Percentiles rank a stretch among this genome's conserved stretches.
Conservation (phyloP, 2,888 invertebrate genomes). For the Hirudinaria manillensis region DNA sequence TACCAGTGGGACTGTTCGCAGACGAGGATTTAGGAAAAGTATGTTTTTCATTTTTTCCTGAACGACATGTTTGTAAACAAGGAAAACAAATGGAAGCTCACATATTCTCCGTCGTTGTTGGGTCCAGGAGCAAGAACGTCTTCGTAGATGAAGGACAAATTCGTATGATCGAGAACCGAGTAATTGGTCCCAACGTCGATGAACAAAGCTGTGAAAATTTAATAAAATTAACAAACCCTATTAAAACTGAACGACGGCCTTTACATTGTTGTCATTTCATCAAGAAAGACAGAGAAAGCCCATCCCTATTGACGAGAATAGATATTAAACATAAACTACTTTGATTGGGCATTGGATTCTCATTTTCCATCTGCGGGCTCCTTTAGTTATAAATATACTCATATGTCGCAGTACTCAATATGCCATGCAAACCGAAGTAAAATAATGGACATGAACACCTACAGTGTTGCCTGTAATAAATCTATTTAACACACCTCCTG, state of each 20-base stretch:
- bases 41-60: too few relatives aligned
- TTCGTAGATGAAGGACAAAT: slow-evolving; percentile 54
- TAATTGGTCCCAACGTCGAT: slow-evolving; percentile 54
- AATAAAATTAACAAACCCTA: background rate
- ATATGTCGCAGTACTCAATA: too few relatives aligned
- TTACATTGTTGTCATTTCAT: background rate
- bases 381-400: too few relatives aligned
- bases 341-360: background rate
- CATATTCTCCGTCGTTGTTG: slow-evolving; percentile 43
- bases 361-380: too few relatives aligned
- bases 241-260: background rate
- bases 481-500: too few relatives aligned
- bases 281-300: background rate
- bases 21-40: background rate
- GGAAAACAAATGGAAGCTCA: slow-evolving; percentile 34
- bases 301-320: too few relatives aligned
- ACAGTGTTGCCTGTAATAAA: too few relatives aligned
- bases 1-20: background rate
- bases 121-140: slow-evolving; percentile 43
- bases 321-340: background rate
- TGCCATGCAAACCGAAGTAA: too few relatives aligned
- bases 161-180: slow-evolving; percentile 53
- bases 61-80: too few relatives aligned
- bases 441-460: too few relatives aligned
- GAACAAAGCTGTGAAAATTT: slow-evolving; percentile 49